Evolutionary conservation across 2,888 invertebrate genomes (phyloP), one percentile per base, ranked within the genome.

Genomic region (Dicyrtomina minuta): DNA sequence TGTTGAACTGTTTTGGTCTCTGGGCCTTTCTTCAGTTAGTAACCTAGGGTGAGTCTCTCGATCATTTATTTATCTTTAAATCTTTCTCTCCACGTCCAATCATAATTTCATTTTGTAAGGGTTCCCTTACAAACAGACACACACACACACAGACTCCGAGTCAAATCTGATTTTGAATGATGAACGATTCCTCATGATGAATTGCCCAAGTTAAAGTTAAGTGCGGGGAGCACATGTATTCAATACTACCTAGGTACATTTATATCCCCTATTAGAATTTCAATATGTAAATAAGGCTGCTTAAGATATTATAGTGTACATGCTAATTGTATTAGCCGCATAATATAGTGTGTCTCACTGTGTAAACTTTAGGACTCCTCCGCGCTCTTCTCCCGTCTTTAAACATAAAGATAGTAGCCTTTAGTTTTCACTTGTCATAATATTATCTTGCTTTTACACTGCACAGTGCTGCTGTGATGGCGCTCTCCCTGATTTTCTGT

Each of bases 141-240:
- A n/a, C 46, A 49, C 26, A 33, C 33, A 5, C 46, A 49, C 26
- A 46, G n/a, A 46, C 49, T 20, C 49, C 49, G 26, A 62, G 62
- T 62, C 62, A 49, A 62, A 49, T 62, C 62, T 49, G 61, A 61
- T 61, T 61, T 46, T 46, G 33, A 62, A 62, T 62, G 62, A 62
- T 62, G 62, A 62, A 62, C 49, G 49, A 62, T 62, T 62, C 41
- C 46, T 49, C 62, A 58, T 58, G 58, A 58, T 58, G 58, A 58
- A 58, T 58, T 58, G 39, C 13, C 24, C 24, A 8, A 33, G 33
- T 33, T 5, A 33, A 33, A 33, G 4, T 33, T 33, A 33, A 33
- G 4, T 33, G 33, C 33, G n/a, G n/a, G n/a, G n/a, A n/a, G n/a
- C n/a, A n/a, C n/a, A n/a, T n/a, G n/a, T n/a, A n/a, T n/a, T n/a